A percentile compares a stretch with the other conserved stretches of the same genome.
Conservation (phyloP, 2,113 vertebrate species). For the Spea bombifrons region DNA sequence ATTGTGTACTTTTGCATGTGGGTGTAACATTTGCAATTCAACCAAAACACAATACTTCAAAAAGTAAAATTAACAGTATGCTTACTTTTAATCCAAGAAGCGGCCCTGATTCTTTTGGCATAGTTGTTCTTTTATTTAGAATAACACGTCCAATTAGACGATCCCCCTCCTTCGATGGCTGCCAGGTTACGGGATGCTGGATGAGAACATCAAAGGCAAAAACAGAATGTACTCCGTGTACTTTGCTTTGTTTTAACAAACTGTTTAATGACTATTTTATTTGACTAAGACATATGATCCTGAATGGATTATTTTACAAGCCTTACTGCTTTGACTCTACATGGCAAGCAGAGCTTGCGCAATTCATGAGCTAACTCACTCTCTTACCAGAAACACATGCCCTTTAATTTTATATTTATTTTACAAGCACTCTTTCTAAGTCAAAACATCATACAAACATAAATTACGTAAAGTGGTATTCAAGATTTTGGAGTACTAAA, state of each 20-base stretch:
- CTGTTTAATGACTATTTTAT: not conserved
- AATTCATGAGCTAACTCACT: not conserved
- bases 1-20: no score
- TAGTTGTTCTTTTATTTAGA: conserved; percentile 91
- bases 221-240: conserved; percentile 2
- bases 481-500: no score
- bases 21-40: no score
- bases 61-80: not conserved
- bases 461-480: no score
- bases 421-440: not conserved
- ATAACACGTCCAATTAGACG: conserved; percentile 95
- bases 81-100: conserved; percentile 92
- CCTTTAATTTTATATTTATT: not conserved
- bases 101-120: conserved; percentile 93
- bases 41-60: no score
- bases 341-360: not conserved
- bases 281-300: conserved; percentile 1
- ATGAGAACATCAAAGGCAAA: conserved; percentile 23
- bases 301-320: not conserved
- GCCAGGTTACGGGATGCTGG: conserved; percentile 96
- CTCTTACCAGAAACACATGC: not conserved
- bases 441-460: no score
- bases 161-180: conserved; percentile 97
- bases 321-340: not conserved
- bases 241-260: conserved; percentile 1